Evolutionary conservation across 64 coral and sea anemone species (phyloP).

Genomic region (Montipora foliosa): DNA sequence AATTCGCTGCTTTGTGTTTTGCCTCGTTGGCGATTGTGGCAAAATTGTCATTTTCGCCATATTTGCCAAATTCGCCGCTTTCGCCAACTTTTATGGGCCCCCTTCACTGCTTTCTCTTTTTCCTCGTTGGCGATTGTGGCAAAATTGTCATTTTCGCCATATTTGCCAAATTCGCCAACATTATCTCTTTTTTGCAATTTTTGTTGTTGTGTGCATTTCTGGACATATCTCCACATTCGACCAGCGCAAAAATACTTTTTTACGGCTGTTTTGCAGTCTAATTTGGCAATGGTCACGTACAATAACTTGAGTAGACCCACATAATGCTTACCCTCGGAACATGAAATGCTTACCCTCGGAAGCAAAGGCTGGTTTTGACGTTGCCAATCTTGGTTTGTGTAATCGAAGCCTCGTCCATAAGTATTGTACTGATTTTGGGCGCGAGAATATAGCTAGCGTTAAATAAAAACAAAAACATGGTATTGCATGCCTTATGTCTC

Average conservation of each 20-base stretch:
- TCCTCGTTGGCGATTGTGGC: no score
- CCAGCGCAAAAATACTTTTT: background rate
- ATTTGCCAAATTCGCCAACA: no score
- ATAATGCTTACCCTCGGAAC: no score
- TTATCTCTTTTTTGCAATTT: no score
- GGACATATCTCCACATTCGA: background rate
- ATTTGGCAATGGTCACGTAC: background rate
- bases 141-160: no score
- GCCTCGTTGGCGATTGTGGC: no score
- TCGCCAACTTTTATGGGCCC: no score
- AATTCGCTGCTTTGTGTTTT: no score
- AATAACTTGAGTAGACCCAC: background rate
- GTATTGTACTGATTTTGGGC: background rate
- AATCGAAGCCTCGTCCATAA: constrained; percentile 11
- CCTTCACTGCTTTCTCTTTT: no score
- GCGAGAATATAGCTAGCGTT: background rate
- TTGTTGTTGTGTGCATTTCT: no score
- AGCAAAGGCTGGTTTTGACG: constrained; percentile 4
- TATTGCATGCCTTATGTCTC: background rate
- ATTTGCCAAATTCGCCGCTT: no score
- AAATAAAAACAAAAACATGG: background rate
- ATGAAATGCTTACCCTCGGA: constrained; percentile 1
- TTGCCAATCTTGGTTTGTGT: constrained; percentile 10
- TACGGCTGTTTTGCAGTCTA: background rate
- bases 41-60: no score